Percentiles rank a stretch among this genome's conserved stretches.
Evolutionary conservation across 1,140 invertebrate genomes (phyloP).

Genomic region (Ceratitis capitata): DNA sequence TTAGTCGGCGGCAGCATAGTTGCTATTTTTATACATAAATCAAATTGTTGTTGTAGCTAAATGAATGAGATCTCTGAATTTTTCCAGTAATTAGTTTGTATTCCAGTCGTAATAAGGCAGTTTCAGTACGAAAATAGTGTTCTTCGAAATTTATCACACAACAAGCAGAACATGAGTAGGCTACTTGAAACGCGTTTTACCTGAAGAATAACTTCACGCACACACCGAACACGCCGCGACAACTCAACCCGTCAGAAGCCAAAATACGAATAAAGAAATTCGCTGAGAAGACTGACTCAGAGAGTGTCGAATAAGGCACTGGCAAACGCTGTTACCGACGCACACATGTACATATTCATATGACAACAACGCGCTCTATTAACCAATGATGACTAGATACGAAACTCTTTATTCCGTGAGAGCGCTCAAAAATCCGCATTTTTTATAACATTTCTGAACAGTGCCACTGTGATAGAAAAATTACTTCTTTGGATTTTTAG

Average conservation of each 20-base stretch:
- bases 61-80: neutral
- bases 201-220: neutral
- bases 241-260: neutral
- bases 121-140: neutral
- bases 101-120: neutral
- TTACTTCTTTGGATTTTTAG: no score
- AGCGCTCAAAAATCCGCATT: no score
- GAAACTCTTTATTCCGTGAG: no score
- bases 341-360: no score
- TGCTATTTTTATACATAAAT: constrained; percentile 37
- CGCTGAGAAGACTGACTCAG: neutral
- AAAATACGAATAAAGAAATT: constrained; percentile 24
- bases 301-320: neutral
- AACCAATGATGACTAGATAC: no score
- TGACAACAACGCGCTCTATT: no score
- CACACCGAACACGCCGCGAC: constrained; percentile 5
- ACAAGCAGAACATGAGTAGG: neutral
- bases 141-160: neutral
- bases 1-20: constrained; percentile 37
- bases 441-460: no score
- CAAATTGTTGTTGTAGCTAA: neutral
- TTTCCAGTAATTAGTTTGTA: no score
- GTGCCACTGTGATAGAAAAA: no score
- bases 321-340: neutral
- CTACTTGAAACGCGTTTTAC: neutral